Conservation (phyloP, 2,888 invertebrate genomes). For the Megaustenia siamemsis region DNA sequence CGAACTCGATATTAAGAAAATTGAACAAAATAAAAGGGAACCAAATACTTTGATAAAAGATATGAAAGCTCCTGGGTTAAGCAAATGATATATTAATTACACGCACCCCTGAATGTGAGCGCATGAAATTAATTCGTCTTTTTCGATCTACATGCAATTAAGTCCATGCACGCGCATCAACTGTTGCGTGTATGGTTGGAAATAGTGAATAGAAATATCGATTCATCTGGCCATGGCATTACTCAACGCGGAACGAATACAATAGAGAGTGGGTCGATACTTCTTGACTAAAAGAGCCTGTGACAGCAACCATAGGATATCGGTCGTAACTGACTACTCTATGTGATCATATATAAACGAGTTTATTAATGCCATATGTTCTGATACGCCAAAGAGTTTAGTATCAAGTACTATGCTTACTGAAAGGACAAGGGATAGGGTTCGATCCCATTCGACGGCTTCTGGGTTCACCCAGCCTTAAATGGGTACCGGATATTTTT, state of each 20-base stretch:
- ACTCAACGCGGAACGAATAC: constrained; percentile 18
- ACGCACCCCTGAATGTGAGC: constrained; percentile 15
- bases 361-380: too few species aligned
- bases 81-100: constrained; percentile 35
- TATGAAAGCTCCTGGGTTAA: constrained; percentile 5
- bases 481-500: too few species aligned
- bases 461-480: too few species aligned
- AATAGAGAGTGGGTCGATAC: constrained; percentile 7
- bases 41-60: neutral
- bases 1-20: neutral
- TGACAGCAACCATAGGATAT: neutral
- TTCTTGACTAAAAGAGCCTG: constrained; percentile 4
- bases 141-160: constrained; percentile 23
- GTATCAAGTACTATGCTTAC: too few species aligned
- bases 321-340: too few species aligned
- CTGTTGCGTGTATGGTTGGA: constrained; percentile 32
- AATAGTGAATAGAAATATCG: constrained; percentile 27
- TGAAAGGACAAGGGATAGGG: too few species aligned
- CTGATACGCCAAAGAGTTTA: too few species aligned
- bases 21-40: neutral
- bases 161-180: constrained; percentile 30
- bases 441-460: too few species aligned
- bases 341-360: too few species aligned
- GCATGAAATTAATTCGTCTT: constrained; percentile 1
- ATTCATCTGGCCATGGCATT: constrained; percentile 25